These are phyloP conservation scores for Actinostola sp. DNA, from an alignment of 92 coral and sea anemone genomes.

Conservation along the genomic window DNA sequence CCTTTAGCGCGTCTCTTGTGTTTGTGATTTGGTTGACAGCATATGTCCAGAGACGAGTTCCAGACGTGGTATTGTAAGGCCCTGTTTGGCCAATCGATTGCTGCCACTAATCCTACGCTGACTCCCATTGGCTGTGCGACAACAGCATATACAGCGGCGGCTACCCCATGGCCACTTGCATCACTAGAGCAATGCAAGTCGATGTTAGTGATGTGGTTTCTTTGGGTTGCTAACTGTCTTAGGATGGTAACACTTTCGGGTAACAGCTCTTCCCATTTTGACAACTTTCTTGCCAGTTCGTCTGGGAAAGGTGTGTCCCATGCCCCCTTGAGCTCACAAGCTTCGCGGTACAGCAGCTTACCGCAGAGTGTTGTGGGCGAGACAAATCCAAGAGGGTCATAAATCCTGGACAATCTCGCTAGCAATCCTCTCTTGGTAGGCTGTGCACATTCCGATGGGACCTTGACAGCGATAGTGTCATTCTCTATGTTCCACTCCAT, in stretches of 20 bases:
- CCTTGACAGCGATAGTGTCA: slow-evolving; percentile 26
- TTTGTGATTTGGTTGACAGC: slow-evolving; percentile 35
- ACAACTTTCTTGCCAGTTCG: slow-evolving; percentile 1
- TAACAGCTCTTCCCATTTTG: not conserved
- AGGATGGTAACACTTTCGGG: slow-evolving; percentile 6
- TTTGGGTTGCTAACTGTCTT: slow-evolving; percentile 1
- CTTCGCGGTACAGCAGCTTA: slow-evolving; percentile 62
- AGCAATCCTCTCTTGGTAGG: slow-evolving; percentile 54
- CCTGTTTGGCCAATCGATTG: slow-evolving; percentile 37
- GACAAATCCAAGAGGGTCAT: slow-evolving; percentile 71
- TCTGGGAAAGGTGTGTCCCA: slow-evolving; percentile 61
- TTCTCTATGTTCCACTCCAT: slow-evolving; percentile 40
- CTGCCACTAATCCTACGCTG: slow-evolving; percentile 11
- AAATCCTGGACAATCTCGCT: slow-evolving; percentile 45
- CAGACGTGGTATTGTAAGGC: slow-evolving; percentile 35
- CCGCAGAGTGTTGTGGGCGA: slow-evolving; percentile 62
- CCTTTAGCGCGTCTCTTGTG: slow-evolving; percentile 23
- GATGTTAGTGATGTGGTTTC: slow-evolving; percentile 25
- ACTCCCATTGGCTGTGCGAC: slow-evolving; percentile 29
- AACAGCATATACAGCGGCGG: slow-evolving; percentile 46
- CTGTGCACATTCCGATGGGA: slow-evolving; percentile 28
- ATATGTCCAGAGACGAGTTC: slow-evolving; percentile 49
- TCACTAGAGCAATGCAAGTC: slow-evolving; percentile 33
- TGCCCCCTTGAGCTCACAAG: slow-evolving; percentile 49
- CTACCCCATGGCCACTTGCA: slow-evolving; percentile 26